Evolutionary conservation across 2,113 vertebrate genomes (phyloP).

Genomic region (Sinocyclocheilus maitianheensis): DNA sequence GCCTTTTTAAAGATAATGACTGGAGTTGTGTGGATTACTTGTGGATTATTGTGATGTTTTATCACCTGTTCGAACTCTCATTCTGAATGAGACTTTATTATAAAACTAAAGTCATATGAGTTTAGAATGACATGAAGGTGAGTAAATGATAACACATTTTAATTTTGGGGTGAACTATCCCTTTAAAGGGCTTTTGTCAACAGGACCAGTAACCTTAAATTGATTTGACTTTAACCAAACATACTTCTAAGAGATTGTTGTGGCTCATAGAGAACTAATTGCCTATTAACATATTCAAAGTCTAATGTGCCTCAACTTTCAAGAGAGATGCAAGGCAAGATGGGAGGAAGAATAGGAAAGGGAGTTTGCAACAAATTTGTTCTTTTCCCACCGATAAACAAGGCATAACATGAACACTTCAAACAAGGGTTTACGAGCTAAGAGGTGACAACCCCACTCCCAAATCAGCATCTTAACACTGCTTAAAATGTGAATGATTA

Average conservation of each 20-base stretch:
- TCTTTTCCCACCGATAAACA: slow-evolving; percentile 29
- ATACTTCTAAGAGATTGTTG: neutral
- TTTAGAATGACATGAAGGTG: neutral
- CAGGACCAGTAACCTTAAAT: neutral
- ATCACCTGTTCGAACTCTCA: no score
- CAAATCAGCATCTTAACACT: slow-evolving; percentile 33
- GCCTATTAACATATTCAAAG: slow-evolving; percentile 11
- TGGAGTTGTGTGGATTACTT: no score
- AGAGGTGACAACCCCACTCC: slow-evolving; percentile 35
- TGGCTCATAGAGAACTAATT: neutral
- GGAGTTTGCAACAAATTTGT: neutral
- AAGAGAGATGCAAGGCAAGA: neutral
- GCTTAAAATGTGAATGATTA: slow-evolving; percentile 53
- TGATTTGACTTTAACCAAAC: neutral
- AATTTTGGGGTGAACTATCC: neutral
- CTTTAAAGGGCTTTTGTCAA: neutral
- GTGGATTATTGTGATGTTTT: no score
- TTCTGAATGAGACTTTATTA: neutral
- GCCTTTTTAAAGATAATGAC: no score
- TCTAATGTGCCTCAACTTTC: neutral
- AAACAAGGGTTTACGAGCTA: slow-evolving; percentile 15
- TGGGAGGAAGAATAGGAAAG: neutral
- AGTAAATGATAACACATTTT: neutral
- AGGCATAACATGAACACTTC: slow-evolving; percentile 16
- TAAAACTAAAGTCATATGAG: neutral